Conservation (phyloP, 2,888 invertebrate genomes). For the Plemyria rubiginata region DNA sequence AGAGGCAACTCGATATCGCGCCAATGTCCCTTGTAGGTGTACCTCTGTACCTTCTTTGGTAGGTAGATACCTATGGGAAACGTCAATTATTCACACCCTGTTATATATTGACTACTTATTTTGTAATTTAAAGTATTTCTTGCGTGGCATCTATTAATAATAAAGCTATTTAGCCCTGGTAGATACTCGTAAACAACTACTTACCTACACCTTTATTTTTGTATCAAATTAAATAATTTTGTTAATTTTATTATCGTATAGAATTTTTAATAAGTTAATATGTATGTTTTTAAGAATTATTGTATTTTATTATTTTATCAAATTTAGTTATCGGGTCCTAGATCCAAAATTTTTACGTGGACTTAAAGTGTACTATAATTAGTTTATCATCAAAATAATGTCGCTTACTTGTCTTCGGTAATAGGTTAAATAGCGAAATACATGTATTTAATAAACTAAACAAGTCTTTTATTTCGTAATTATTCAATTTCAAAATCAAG, state of each 20-base stretch:
- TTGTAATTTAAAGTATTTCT: not conserved
- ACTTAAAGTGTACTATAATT: not conserved
- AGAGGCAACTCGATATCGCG: too few species aligned
- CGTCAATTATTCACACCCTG: not conserved
- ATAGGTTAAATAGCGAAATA: conserved; percentile 28
- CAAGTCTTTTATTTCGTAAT: conserved; percentile 1
- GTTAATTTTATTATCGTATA: not conserved
- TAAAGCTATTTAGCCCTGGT: not conserved
- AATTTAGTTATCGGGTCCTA: not conserved
- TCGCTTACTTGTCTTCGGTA: conserved; percentile 22
- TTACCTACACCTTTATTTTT: not conserved
- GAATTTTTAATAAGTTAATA: not conserved
- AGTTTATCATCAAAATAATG: conserved; percentile 5
- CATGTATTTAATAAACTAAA: conserved; percentile 21
- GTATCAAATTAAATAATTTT: not conserved
- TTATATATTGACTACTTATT: too few species aligned
- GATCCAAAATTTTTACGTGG: not conserved
- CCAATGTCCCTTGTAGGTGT: too few species aligned
- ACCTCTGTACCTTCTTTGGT: too few species aligned
- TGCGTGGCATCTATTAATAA: not conserved
- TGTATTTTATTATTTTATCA: conserved; percentile 1
- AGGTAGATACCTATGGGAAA: too few species aligned
- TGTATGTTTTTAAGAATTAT: not conserved
- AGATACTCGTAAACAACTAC: not conserved
- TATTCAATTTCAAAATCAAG: not conserved